These are phyloP conservation scores for Gallinago undulata DNA, from an alignment of 2,113 vertebrate species.

Conservation along the genomic window DNA sequence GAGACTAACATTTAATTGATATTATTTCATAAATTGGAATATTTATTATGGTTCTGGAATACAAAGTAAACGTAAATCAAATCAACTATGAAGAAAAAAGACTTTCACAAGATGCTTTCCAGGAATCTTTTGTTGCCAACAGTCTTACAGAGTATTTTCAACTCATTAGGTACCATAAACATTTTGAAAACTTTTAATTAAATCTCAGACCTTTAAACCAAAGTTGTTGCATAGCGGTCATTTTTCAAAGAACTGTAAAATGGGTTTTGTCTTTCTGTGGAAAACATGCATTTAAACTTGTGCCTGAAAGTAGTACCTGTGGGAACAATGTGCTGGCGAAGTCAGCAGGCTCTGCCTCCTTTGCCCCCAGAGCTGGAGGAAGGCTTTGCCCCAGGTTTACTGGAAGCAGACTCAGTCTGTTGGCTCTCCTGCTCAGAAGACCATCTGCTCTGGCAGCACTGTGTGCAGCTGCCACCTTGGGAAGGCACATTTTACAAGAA, in stretches of 20 bases:
- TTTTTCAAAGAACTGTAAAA: constrained; percentile 10
- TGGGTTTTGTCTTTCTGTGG: not conserved
- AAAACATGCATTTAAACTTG: constrained; percentile 65
- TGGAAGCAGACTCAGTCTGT: not conserved
- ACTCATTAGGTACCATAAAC: constrained; percentile 71
- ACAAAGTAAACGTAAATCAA: not conserved
- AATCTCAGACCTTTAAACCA: constrained; percentile 67
- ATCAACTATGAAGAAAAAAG: not conserved
- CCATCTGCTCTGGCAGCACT: constrained; percentile 62
- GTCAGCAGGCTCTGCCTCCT: fast-evolving
- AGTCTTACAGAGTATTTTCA: constrained; percentile 75
- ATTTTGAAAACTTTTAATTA: constrained; percentile 73
- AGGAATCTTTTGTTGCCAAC: constrained; percentile 82
- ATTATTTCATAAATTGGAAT: not conserved
- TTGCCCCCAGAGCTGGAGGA: fast-evolving
- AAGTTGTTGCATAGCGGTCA: not conserved
- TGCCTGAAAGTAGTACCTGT: constrained; percentile 33
- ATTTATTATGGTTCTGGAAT: not conserved
- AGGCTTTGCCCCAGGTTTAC: not conserved
- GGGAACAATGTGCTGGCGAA: not conserved
- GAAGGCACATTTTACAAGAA: constrained; percentile 75
- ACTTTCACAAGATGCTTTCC: constrained; percentile 48
- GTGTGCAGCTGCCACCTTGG: constrained; percentile 34
- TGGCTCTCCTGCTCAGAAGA: not conserved
- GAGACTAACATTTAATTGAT: not conserved